Percentiles rank a stretch among this genome's conserved stretches.
phyloP scores from a whole-genome alignment of 2,113 vertebrate genomes.

The Vombatus ursinus region DNA sequence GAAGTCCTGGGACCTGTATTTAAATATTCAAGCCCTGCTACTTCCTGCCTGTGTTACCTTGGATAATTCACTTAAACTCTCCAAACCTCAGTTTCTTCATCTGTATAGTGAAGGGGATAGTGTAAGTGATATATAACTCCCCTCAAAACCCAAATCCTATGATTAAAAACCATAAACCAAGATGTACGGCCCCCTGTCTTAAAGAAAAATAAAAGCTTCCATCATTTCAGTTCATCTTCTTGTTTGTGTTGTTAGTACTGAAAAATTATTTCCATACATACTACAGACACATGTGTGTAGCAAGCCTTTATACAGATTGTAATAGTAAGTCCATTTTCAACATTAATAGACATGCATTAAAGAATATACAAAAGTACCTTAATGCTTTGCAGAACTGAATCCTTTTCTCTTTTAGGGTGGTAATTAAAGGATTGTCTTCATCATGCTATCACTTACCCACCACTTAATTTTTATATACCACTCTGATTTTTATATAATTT shows the following conservation, averaged over 20 bases:
- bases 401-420: slow-evolving; percentile 61
- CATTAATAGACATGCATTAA: slow-evolving; percentile 55
- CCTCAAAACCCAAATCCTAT: slow-evolving; percentile 30
- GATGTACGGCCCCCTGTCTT: slow-evolving; percentile 11
- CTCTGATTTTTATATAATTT: slow-evolving; percentile 77
- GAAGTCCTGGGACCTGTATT: background rate
- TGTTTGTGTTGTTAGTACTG: background rate
- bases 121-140: background rate
- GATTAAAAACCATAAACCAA: slow-evolving; percentile 46
- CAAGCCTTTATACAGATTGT: slow-evolving; percentile 26
- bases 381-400: slow-evolving; percentile 74
- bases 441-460: slow-evolving; percentile 67
- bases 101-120: background rate
- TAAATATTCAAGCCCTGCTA: background rate
- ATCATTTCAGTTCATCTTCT: slow-evolving; percentile 40
- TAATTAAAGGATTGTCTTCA: slow-evolving; percentile 71
- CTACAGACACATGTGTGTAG: background rate
- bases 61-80: background rate
- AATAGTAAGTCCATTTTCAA: slow-evolving; percentile 37
- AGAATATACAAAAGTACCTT: slow-evolving; percentile 61
- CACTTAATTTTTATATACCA: slow-evolving; percentile 54
- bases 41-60: background rate
- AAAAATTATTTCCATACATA: slow-evolving; percentile 5
- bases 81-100: background rate
- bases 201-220: slow-evolving; percentile 54